These are phyloP conservation scores for Ciconia nigra DNA, from an alignment of 2,797 vertebrate genomes.

Conservation along the genomic window DNA sequence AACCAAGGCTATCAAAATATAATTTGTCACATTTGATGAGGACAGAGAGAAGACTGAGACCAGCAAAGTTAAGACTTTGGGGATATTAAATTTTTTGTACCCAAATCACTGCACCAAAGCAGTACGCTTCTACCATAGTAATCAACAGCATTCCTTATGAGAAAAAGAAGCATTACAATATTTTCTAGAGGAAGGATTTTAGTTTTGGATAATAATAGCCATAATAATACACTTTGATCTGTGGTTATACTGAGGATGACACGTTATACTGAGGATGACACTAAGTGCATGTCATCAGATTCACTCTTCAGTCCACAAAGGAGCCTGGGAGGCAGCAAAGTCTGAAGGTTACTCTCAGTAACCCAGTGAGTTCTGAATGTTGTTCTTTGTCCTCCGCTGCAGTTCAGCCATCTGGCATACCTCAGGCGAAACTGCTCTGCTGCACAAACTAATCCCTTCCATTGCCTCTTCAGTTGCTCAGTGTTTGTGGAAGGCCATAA, in stretches of 20 bases:
- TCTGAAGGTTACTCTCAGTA: not conserved
- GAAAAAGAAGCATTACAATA: not conserved
- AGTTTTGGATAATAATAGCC: not conserved
- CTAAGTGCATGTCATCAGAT: not conserved
- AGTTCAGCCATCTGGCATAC: conserved; percentile 56
- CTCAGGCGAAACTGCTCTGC: conserved; percentile 34
- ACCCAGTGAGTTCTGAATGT: conserved; percentile 39
- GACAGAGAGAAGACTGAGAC: not conserved
- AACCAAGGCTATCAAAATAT: not conserved
- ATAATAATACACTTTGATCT: not conserved
- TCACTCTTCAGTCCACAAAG: not conserved
- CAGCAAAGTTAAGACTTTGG: not conserved
- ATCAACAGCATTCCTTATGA: not conserved
- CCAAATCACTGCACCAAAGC: not conserved
- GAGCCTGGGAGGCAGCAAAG: not conserved
- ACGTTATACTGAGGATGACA: not conserved
- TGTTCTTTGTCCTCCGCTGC: conserved; percentile 47
- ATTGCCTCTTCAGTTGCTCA: conserved; percentile 36
- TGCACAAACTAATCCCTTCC: conserved; percentile 47
- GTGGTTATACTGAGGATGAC: not conserved
- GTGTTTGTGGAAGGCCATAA: conserved; percentile 42
- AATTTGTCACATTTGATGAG: not conserved
- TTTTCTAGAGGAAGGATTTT: not conserved
- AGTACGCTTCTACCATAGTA: not conserved
- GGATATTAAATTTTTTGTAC: not conserved